Evolutionary conservation across 2,888 invertebrate species (phyloP).

Genomic region (Argyresthia goedartella): DNA sequence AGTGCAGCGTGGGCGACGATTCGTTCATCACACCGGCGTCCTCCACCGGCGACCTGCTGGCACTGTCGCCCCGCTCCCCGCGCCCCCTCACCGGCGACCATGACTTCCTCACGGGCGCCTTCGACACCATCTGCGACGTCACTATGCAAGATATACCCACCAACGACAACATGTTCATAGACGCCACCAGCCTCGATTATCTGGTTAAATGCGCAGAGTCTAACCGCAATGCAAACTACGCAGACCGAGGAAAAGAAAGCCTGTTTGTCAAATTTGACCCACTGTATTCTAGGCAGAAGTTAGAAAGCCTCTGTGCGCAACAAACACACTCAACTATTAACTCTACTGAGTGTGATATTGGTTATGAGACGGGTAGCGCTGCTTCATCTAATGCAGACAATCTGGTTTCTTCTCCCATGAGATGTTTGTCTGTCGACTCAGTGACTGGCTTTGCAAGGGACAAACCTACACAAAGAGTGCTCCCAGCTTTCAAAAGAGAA

Average conservation of each 20-base stretch:
- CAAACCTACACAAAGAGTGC: constrained; percentile 56
- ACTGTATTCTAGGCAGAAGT: constrained; percentile 41
- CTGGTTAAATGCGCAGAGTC: constrained; percentile 59
- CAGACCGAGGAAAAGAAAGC: constrained; percentile 70
- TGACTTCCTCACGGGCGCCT: constrained; percentile 53
- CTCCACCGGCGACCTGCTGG: constrained; percentile 49
- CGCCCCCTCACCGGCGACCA: constrained; percentile 23
- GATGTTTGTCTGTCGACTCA: constrained; percentile 34
- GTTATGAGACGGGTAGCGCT: constrained; percentile 56
- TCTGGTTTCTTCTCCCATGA: constrained; percentile 31
- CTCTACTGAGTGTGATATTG: constrained; percentile 42
- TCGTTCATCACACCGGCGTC: constrained; percentile 46
- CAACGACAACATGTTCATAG: constrained; percentile 50
- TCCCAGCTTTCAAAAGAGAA: constrained; percentile 46
- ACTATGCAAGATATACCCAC: constrained; percentile 50
- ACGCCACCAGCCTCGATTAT: constrained; percentile 70
- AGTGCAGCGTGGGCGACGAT: constrained; percentile 36
- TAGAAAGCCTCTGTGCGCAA: constrained; percentile 19
- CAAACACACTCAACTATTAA: constrained; percentile 28
- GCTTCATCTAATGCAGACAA: constrained; percentile 39
- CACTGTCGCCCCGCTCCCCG: constrained; percentile 36
- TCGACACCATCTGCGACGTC: constrained; percentile 52
- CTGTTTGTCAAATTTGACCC: constrained; percentile 77
- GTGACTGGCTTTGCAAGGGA: constrained; percentile 29
- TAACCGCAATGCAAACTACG: constrained; percentile 32